Base-by-base conservation (phyloP, 2,797 vertebrate species). In the Pelodytes ibericus region DNA sequence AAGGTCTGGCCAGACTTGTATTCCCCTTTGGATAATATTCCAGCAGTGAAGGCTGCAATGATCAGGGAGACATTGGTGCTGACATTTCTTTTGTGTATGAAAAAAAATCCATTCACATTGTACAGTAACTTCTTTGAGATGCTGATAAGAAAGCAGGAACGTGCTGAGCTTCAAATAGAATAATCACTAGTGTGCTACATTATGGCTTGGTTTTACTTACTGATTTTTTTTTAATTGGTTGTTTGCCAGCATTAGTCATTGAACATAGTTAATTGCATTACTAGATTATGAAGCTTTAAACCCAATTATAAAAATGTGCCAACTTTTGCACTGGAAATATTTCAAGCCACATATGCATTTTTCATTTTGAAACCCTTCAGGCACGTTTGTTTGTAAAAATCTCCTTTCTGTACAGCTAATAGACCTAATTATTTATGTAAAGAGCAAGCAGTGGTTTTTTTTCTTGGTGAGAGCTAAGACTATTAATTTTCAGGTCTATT, bases 241-340 rank as follows among this genome's bases (percentile, higher is more conserved):
- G 75, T 71, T 79, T 68, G 70, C 70, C 67, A 64, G 56, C 56
- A 62, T 79, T 79, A 73, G 70, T 78, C 62, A 72, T 78, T 22
- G 51, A 60, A 25, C 44, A 31, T 60, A 57, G 62, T 73, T 79
- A 72, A 73, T 72, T 79, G 63, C 76, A 61, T 53, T 68, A 39
- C 56, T 72, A 67, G 53, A 27, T 67, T 61, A 61, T 72, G 24
- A 72, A 67, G 56, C 63, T 62, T 53, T 79, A 56, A 6, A 68
- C 47, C 75, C 39, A 79, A 79, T 79, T 79, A 79, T 62, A 79
- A 62, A 47, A 72, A 68, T 33, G 71, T 73, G 70, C 70, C 70
- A 79, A 79, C 30, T 68, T 68, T 67, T 39, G 29, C 33, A 39
- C 22, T 41, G 49, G 56, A 51, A 65, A 29, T 61, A 27, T 58